A percentile compares a stretch with the other conserved stretches of the same genome.
phyloP scores from a whole-genome alignment of 2,797 vertebrate genomes.

The Fistularia tabacaria region DNA sequence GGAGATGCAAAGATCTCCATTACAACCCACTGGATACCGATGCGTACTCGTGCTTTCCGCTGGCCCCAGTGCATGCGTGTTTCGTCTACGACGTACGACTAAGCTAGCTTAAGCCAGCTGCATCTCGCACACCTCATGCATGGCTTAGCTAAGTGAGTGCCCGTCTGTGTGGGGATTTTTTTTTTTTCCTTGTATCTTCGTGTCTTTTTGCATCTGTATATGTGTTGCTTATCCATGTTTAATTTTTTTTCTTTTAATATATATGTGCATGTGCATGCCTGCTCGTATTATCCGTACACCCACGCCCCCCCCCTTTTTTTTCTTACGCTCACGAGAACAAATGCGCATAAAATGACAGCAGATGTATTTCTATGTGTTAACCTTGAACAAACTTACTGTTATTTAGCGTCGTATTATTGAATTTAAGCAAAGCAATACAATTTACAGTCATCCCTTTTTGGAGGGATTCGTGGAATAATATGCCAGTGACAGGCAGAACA shows the following conservation, averaged over 20 bases:
- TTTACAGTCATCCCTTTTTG: constrained; percentile 38
- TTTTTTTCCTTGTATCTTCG: constrained; percentile 6
- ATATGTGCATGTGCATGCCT: constrained; percentile 6
- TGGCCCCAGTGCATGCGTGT: constrained; percentile 14
- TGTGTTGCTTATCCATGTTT: background rate
- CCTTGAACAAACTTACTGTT: constrained; percentile 30
- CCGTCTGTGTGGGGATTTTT: constrained; percentile 29
- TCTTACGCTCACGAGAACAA: constrained; percentile 7
- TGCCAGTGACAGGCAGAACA: constrained; percentile 44
- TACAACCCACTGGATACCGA: constrained; percentile 48
- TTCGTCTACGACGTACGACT: constrained; percentile 11
- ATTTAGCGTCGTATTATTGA: constrained; percentile 29
- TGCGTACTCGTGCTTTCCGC: constrained; percentile 30
- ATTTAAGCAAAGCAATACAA: constrained; percentile 31
- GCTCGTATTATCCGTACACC: constrained; percentile 2
- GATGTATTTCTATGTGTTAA: constrained; percentile 28
- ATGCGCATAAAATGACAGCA: constrained; percentile 19
- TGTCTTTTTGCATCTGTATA: background rate
- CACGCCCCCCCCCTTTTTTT: background rate
- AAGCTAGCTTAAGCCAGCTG: constrained; percentile 42
- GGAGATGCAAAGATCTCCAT: constrained; percentile 45
- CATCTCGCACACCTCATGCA: constrained; percentile 33
- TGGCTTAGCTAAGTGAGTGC: constrained; percentile 33
- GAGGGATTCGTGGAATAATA: constrained; percentile 31
- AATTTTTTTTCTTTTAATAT: background rate